Evolutionary conservation across 2,797 vertebrate species (phyloP), one percentile per base, ranked within the genome.

Genomic region (Presbytis comata): DNA sequence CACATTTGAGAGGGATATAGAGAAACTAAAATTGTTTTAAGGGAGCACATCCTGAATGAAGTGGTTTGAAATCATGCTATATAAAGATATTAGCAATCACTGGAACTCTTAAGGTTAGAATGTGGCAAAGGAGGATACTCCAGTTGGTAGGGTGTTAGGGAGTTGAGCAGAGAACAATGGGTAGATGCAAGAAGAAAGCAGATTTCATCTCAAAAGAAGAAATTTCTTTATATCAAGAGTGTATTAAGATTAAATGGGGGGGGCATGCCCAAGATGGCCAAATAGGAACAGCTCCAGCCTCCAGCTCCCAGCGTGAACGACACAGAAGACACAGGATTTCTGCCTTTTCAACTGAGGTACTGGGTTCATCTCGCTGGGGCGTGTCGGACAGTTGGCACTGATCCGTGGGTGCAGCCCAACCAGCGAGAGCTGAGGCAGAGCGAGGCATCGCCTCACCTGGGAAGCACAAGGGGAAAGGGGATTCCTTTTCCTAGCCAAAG

Each of bases 321-420:
- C 48, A 48, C 13, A 48, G 48, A 48, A 48, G 48, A 48, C 4
- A 4, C 0, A 0, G 48, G 4, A 48, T 48, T 48, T 14, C 48
- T 48, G 13, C 13, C 14, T 48, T 48, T 48, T 48, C 48, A 48
- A 48, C 48, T 48, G 48, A 48, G 48, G 48, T 5, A 48, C 48
- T 48, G 48, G 4, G 48, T 48, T 48, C 48, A 48, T 48, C 48
- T 48, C 48, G 14, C 13, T 14, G 48, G 13, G 48, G 48, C 0
- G 0, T 48, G 12, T 48, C 1, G 48, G 48, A 48, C 48, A 48
- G 13, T 48, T 48, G 48, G 48, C 48, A 0, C 48, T 14, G 48
- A 48, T 48, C 48, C 1, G 0, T 1, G 4, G 48, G 46, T 48
- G 48, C 48, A 48, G 48, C 48, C 46, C 12, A 1, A 48, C 4